A percentile compares a stretch with the other conserved stretches of the same genome.
Conservation (phyloP, 2,797 vertebrate genomes). For the Melanotaenia maccullochi region DNA sequence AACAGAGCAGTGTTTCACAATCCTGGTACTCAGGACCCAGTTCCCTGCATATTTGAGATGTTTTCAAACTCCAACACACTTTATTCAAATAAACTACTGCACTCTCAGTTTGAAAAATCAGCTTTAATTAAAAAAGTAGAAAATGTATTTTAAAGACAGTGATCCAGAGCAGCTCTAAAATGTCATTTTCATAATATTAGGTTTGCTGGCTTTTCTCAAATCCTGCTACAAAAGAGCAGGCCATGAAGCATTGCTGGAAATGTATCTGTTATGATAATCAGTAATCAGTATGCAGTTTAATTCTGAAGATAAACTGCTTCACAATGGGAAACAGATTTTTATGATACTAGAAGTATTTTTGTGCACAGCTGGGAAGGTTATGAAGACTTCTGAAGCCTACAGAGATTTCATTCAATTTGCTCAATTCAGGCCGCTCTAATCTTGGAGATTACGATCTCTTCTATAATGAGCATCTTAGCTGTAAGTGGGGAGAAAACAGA, state of each 20-base stretch:
- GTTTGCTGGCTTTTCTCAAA: neutral
- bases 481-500: neutral
- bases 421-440: conserved; percentile 43
- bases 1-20: too few relatives aligned
- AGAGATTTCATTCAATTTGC: conserved; percentile 61
- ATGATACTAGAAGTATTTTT: conserved; percentile 25
- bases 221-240: neutral
- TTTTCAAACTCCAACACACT: too few relatives aligned
- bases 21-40: too few relatives aligned
- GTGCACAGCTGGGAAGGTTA: conserved; percentile 9
- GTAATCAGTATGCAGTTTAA: conserved; percentile 15
- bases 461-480: conserved; percentile 38
- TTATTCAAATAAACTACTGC: too few relatives aligned
- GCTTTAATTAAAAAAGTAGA: too few relatives aligned
- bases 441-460: conserved; percentile 36
- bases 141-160: too few relatives aligned
- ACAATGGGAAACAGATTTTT: conserved; percentile 22
- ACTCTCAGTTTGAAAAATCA: too few relatives aligned
- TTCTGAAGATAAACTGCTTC: conserved; percentile 14
- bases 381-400: conserved; percentile 11
- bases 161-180: neutral
- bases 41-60: too few relatives aligned
- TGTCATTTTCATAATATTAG: neutral
- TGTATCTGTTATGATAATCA: conserved; percentile 6
- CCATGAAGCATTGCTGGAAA: neutral